Base-by-base conservation (phyloP, 2,797 vertebrate genomes). In the Sarcophilus harrisii region DNA sequence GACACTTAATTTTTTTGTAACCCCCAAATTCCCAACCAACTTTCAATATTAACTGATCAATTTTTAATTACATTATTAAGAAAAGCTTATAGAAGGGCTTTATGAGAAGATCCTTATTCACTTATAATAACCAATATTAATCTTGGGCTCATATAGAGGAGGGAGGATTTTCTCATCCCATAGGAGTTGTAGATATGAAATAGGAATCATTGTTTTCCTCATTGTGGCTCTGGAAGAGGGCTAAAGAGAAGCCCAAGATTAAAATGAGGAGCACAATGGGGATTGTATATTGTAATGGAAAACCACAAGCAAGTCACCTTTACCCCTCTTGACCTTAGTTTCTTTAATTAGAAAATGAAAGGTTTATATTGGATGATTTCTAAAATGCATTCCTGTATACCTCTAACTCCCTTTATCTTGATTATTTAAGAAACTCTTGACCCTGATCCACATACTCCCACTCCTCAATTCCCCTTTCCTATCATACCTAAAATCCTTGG, bases 31-130 rank as follows among this genome's bases (percentile, higher is more conserved):
- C 1, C 6, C 12, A 54, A 52, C 90, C 16, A 38, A 73, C 93
- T 92, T 57, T 30, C 18, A 57, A 95, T 95, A 58, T 92, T 91
- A 57, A 49, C 38, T 1, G 52, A 49, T 16, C 54, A 0, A 29
- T 62, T 96, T 94, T 93, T 94, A 94, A 96, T 91, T 10, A 73
- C 93, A 9, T 62, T 95, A 29, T 90, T 94, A 95, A 66, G 32
- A 95, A 55, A 60, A 9, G 9, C 2, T 57, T 90, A 49, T 45
- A 49, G 54, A 96, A 93, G 12, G 38, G 30, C 38, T 95, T 92
- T 49, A 21, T 1, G 1, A 9, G 13, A 81, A 73, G 24, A 81
- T 52, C 90, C 13, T 21, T 92, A 58, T 54, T 90, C 0, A 90
- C 13, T 10, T 87, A 30, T 92, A 55, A 94, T 81, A 90, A 92